phyloP scores from a whole-genome alignment of 2,113 vertebrate species.

The Myrmecophaga tridactyla region DNA sequence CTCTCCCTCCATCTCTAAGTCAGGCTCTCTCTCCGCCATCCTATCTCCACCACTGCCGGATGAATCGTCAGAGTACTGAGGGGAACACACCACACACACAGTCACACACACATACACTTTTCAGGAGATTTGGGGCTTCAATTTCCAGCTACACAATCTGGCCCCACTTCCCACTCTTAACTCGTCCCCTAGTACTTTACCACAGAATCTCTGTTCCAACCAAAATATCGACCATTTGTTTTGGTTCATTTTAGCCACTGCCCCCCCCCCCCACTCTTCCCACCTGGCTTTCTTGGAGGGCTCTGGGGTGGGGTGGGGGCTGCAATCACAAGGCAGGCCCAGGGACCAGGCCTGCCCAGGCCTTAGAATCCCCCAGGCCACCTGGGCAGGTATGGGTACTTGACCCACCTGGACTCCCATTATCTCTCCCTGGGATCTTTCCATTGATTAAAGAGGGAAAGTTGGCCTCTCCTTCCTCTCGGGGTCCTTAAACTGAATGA shows the following conservation, averaged over 20 bases:
- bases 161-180: background rate
- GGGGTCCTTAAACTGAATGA: background rate
- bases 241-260: background rate
- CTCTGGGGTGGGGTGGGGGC: background rate
- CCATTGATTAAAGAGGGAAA: background rate
- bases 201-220: background rate
- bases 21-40: background rate
- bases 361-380: background rate
- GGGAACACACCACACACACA: background rate
- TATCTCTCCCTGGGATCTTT: background rate
- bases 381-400: background rate
- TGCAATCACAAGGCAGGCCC: too few relatives aligned
- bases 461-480: background rate
- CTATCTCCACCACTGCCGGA: background rate
- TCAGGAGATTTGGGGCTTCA: background rate
- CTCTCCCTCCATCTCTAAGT: background rate
- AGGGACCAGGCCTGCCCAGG: background rate
- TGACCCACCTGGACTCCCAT: background rate
- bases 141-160: background rate
- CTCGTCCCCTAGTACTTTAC: background rate
- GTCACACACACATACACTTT: fast-evolving
- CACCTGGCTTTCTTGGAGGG: too few relatives aligned
- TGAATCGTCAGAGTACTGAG: background rate
- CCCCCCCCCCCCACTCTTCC: background rate
- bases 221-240: background rate